Evolutionary conservation across 2,888 invertebrate species (phyloP), one percentile per base, ranked within the genome.

Genomic region (Linhomoeus sp.): DNA sequence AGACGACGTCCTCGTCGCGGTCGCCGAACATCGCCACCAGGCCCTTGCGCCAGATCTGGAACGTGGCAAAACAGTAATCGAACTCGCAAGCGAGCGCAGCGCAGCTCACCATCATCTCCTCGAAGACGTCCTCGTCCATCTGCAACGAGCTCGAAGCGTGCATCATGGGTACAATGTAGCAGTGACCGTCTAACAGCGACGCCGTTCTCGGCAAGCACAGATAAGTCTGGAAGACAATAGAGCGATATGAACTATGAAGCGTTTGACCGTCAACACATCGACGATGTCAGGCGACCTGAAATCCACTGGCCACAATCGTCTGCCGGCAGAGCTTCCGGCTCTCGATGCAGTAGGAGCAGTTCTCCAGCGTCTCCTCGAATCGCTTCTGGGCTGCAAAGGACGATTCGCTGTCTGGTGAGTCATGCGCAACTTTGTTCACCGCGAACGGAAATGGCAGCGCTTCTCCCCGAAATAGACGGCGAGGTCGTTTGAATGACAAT

Each of bases 111-210:
- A 76, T 73, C 49, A 94, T 73, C 70, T 90, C 90, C 49, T 75
- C 75, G 84, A 85, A 92, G 42, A 84, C 79, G 70, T 94, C 86
- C 72, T 94, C 92, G 70, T 94, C 94, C 39, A 87, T 63, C 52
- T 78, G 75, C 1, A 86, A 85, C 36, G 78, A 75, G 64, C 83
- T 81, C 2, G 77, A 63, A 1, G 76, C 71, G 67, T 94, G 92
- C 54, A 79, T 76, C 60, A 80, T 76, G 1, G 90, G 85, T 2
- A 80, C 75, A 57, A 97, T 77, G 44, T 84, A 69, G 54, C 74
- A 92, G 63, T 94, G 92, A 0, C 83, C 81, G 47, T 75, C 72
- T 2, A 80, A 79, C 50, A 94, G 68, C 0, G 88, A 86, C 58
- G 77, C 76, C 61, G 77, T 76, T 46, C 76, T 69, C 1, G 92